Evolutionary conservation across 2,888 invertebrate species (phyloP), one percentile per base, ranked within the genome.

Genomic region (Gryllus longicercus): DNA sequence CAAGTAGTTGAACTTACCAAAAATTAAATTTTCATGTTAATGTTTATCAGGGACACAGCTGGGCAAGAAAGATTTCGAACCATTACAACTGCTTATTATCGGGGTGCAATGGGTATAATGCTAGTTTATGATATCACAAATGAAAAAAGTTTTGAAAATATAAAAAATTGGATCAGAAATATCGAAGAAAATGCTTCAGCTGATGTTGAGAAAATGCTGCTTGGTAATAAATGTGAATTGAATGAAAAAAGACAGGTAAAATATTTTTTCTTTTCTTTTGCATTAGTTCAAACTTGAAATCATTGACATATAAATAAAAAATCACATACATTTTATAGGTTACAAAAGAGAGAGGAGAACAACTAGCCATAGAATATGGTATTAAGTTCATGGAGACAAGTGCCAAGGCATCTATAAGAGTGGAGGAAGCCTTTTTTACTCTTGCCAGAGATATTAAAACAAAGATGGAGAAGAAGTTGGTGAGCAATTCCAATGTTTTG

Each of bases 31-130:
- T 76, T 76, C 23, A 18, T 23, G 23, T 23, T 23, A 12, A 38
- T 50, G 49, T 18, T 77, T 77, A 50, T 38, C 21, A 97, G 97
- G 98, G 99, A 99, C 87, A 99, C 99, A 80, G 99, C 99, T 75
- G 99, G 99, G 1, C 99, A 99, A 88, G 99, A 99, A 88, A 91
- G 99, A 86, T 99, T 99, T 90, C 92, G 98, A 85, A 99, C 99
- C 83, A 99, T 99, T 85, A 99, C 99, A 80, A 99, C 99, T 82
- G 98, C 99, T n/a, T 99, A 99, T 87, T 99, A 99, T 89, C 92
- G 99, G 84, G 99, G 99, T 78, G 99, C 99, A 76, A 99, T 99
- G 98, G 99, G 99, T 82, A 99, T 99, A 84, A 98, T 99, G 97
- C 91, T 99, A 84, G 98, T 98, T 74, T 99, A 99, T 88, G 99